Conservation (phyloP, 2,797 vertebrate genomes). For the Austrolebias charrua region DNA sequence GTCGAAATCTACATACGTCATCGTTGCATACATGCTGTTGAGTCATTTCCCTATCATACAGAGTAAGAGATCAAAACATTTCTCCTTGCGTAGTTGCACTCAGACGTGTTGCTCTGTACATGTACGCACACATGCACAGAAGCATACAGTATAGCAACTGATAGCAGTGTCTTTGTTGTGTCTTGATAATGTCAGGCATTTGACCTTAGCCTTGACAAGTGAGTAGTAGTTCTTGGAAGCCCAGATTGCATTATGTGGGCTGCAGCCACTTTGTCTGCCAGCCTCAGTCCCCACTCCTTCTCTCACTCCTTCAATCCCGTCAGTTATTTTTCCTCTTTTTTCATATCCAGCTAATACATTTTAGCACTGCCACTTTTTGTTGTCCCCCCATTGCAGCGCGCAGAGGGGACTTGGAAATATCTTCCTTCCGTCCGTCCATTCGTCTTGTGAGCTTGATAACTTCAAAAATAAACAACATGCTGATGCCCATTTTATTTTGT, state of each 20-base stretch:
- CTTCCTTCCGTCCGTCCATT: too few species aligned
- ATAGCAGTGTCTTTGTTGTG: conserved; percentile 72
- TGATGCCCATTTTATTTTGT: too few species aligned
- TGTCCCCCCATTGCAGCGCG: too few species aligned
- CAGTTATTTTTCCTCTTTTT: background rate
- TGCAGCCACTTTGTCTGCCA: conserved; percentile 59
- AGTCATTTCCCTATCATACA: conserved; percentile 60
- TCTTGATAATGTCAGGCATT: conserved; percentile 71
- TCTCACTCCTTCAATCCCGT: conserved; percentile 5
- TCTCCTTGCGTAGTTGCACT: conserved; percentile 56
- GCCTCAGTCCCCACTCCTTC: conserved; percentile 15
- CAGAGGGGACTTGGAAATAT: too few species aligned
- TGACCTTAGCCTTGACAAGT: conserved; percentile 73
- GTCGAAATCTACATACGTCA: conserved; percentile 59
- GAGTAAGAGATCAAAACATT: conserved; percentile 67
- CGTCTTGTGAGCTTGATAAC: too few species aligned
- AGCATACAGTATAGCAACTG: conserved; percentile 51
- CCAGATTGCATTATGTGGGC: conserved; percentile 63
- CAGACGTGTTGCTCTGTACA: conserved; percentile 26
- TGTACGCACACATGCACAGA: background rate
- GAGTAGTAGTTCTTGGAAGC: conserved; percentile 58
- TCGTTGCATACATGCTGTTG: conserved; percentile 59
- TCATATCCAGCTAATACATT: conserved; percentile 12
- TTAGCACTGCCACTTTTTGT: conserved; percentile 17
- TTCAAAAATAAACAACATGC: too few species aligned